phyloP scores from a whole-genome alignment of 2,113 vertebrate species.

The Rostratula benghalensis region DNA sequence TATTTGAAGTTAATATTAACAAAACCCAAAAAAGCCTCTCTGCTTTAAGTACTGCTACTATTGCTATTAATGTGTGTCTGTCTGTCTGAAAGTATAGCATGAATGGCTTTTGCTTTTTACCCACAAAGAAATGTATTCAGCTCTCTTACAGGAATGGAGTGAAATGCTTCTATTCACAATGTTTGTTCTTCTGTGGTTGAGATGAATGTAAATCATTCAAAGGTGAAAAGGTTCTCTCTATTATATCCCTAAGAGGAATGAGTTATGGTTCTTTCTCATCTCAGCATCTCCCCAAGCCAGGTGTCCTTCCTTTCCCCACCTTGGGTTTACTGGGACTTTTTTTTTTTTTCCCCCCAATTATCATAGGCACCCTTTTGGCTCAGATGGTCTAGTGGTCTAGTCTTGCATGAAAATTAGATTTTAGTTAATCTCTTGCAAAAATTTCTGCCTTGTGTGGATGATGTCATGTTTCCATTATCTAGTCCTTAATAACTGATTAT shows the following conservation, averaged over 20 bases:
- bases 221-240: not conserved
- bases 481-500: constrained; percentile 45
- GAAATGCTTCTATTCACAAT: not conserved
- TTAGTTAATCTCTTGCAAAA: constrained; percentile 60
- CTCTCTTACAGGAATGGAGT: not conserved
- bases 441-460: constrained; percentile 35
- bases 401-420: constrained; percentile 56
- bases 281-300: not conserved
- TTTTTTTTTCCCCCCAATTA: not conserved
- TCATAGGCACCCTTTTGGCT: constrained; percentile 12
- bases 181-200: not conserved
- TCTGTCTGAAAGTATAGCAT: not conserved
- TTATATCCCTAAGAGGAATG: not conserved
- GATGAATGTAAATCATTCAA: not conserved
- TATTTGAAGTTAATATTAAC: not conserved
- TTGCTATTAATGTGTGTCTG: not conserved
- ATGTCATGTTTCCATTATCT: constrained; percentile 65
- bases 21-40: not conserved
- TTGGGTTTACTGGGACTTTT: not conserved
- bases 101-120: not conserved
- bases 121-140: not conserved
- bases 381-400: constrained; percentile 16
- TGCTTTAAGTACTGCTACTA: not conserved
- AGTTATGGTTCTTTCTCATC: not conserved
- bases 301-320: not conserved